Evolutionary conservation across 35 echinoderm and acorn worm genomes (phyloP).

Genomic region (Amphiura filiformis): DNA sequence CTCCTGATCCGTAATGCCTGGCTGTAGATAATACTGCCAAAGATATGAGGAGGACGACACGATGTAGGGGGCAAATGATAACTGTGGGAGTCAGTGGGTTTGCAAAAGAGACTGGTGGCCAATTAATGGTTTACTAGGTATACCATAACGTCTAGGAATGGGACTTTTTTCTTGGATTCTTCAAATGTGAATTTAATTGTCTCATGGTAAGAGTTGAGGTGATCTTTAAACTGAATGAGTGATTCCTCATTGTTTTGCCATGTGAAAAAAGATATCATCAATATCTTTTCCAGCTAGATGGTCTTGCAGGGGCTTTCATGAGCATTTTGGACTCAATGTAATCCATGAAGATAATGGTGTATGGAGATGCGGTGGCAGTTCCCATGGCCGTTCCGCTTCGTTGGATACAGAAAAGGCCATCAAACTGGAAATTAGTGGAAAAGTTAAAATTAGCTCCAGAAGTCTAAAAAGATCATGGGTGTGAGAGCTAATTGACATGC

Average conservation of each 20-base stretch:
- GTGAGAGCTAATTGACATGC: not conserved
- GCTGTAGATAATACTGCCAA: not conserved
- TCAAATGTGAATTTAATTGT: not conserved
- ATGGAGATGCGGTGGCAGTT: not conserved
- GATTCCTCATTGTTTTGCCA: not conserved
- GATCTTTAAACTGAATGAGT: not conserved
- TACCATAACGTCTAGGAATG: not conserved
- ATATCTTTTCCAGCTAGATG: not conserved
- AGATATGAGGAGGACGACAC: not conserved
- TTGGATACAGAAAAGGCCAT: not conserved
- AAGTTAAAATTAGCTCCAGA: not conserved
- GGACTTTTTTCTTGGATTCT: not conserved
- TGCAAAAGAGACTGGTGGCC: not conserved
- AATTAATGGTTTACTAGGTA: not conserved
- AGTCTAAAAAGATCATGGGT: not conserved
- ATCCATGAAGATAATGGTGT: not conserved
- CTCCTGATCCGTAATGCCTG: not conserved
- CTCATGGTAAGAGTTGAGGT: not conserved
- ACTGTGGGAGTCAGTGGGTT: not conserved
- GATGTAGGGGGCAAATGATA: not conserved
- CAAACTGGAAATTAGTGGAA: not conserved
- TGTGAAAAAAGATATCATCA: not conserved
- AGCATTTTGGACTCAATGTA: not conserved
- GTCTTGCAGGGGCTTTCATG: not conserved
- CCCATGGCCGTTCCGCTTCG: not conserved